Percentiles rank a stretch among this genome's conserved stretches.
These are phyloP conservation scores for Nephrotoma guestfalica DNA, from an alignment of 2,888 invertebrate genomes.

Conservation along the genomic window DNA sequence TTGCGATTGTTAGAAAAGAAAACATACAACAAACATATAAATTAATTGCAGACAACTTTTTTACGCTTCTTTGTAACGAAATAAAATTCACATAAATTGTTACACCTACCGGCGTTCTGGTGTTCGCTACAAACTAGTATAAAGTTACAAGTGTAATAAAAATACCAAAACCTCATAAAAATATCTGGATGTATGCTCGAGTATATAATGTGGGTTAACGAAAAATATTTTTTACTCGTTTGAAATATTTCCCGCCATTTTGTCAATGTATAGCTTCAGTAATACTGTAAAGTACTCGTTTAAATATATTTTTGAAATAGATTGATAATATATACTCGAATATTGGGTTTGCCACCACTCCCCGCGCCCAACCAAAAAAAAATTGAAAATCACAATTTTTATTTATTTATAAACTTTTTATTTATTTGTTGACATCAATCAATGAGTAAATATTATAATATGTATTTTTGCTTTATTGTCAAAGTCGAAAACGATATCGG, in stretches of 20 bases:
- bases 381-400: not conserved
- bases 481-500: not conserved
- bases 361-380: not conserved
- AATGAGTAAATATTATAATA: not conserved
- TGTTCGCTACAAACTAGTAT: not conserved
- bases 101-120: not conserved
- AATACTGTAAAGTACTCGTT: not conserved
- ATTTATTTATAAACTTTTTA: not conserved
- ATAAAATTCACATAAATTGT: not conserved
- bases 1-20: not conserved
- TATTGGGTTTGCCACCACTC: not conserved
- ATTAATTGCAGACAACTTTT: not conserved
- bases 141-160: not conserved
- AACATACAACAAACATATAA: not conserved
- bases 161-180: not conserved
- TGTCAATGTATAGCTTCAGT: not conserved
- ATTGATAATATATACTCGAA: not conserved
- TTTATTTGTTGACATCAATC: not conserved
- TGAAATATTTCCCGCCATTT: not conserved
- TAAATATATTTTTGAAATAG: not conserved
- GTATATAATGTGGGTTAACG: not conserved
- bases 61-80: not conserved
- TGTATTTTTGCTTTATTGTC: not conserved
- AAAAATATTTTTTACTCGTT: not conserved
- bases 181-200: not conserved